Evolutionary conservation across 2,797 vertebrate species (phyloP).

Genomic region (Chelidonichthys spinosus): DNA sequence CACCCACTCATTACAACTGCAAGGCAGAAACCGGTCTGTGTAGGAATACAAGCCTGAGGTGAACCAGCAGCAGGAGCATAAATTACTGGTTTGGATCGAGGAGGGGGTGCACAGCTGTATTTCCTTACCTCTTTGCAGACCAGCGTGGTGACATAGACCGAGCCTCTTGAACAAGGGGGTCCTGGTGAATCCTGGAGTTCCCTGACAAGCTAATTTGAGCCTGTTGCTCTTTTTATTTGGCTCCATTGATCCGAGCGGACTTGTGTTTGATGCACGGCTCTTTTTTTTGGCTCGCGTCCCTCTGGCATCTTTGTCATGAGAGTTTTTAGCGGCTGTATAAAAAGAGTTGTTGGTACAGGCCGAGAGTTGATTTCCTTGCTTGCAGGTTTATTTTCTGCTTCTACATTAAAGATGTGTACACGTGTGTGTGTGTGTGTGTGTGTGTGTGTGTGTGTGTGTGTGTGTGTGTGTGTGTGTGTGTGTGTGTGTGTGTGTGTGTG

Average conservation of each 20-base stretch:
- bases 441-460: constrained; percentile 36
- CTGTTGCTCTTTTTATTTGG: constrained; percentile 39
- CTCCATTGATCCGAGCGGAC: constrained; percentile 44
- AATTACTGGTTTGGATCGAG: constrained; percentile 22
- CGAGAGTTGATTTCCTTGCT: constrained; percentile 39
- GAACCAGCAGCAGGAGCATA: constrained; percentile 35
- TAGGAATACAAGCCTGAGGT: constrained; percentile 40
- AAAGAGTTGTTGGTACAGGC: constrained; percentile 30
- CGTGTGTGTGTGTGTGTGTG: constrained; percentile 27
- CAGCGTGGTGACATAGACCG: constrained; percentile 43
- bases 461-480: constrained; percentile 36
- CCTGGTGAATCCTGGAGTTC: constrained; percentile 58
- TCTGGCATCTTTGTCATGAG: constrained; percentile 50
- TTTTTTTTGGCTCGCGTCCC: constrained; percentile 37
- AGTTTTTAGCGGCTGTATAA: constrained; percentile 39
- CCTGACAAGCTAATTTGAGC: constrained; percentile 65
- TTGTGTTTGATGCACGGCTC: constrained; percentile 47
- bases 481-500: constrained; percentile 23
- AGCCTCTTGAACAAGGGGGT: constrained; percentile 30
- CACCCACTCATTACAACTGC: background rate
- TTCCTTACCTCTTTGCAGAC: constrained; percentile 24
- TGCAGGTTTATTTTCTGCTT: constrained; percentile 33
- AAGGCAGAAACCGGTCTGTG: constrained; percentile 25
- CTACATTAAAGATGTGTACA: constrained; percentile 39
- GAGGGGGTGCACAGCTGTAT: constrained; percentile 21